Conservation (phyloP, 2,797 vertebrate species). For the Craterocephalus amniculus region DNA sequence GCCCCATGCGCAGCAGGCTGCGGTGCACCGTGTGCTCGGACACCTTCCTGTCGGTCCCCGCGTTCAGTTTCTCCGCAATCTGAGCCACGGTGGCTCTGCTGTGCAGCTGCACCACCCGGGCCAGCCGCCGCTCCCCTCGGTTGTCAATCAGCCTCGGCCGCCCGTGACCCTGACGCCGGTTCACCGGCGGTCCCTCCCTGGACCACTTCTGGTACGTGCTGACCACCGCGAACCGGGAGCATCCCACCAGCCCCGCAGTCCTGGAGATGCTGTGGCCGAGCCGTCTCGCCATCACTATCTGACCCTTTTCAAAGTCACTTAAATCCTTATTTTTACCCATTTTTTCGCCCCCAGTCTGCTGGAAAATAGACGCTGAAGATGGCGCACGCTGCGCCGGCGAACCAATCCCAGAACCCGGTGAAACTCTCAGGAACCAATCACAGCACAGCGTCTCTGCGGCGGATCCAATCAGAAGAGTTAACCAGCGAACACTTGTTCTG, state of each 20-base stretch:
- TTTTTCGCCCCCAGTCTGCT: too few species aligned
- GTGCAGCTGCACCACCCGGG: not conserved
- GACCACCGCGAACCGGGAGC: not conserved
- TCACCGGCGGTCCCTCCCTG: not conserved
- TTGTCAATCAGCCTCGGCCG: not conserved
- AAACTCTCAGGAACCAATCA: too few species aligned
- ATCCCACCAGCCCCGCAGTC: not conserved
- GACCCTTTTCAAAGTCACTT: not conserved
- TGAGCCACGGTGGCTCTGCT: not conserved
- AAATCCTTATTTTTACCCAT: not conserved
- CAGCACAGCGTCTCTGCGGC: too few species aligned
- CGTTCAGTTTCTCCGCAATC: slow-evolving; percentile 1
- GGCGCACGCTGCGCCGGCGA: too few species aligned
- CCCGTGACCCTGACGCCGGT: not conserved
- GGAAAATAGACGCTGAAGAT: too few species aligned
- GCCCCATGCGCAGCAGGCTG: slow-evolving; percentile 13
- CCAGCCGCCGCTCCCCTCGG: not conserved
- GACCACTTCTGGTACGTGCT: not conserved
- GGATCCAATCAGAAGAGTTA: too few species aligned
- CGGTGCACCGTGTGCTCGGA: slow-evolving; percentile 10
- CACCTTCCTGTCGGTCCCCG: not conserved
- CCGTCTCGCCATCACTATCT: not conserved
- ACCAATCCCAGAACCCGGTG: too few species aligned
- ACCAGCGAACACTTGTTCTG: too few species aligned
- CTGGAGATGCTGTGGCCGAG: not conserved